phyloP scores from a whole-genome alignment of 2,113 vertebrate genomes.

The Eulemur rufifrons region DNA sequence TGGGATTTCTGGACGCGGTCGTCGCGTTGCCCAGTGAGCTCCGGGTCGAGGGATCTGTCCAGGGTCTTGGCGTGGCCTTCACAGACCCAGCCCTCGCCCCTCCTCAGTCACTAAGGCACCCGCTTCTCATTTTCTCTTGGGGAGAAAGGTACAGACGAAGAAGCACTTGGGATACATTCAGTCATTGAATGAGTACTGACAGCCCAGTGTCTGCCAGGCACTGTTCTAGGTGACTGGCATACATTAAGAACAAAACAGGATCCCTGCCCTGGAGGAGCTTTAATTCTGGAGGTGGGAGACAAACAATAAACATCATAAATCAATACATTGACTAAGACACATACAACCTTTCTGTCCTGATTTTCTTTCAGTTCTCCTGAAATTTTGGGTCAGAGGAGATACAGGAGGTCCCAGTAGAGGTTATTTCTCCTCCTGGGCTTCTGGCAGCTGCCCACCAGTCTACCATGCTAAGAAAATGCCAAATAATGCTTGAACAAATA shows the following conservation, averaged over 20 bases:
- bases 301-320: neutral
- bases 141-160: neutral
- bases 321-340: neutral
- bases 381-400: neutral
- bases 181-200: neutral
- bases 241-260: neutral
- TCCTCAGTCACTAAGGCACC: neutral
- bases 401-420: neutral
- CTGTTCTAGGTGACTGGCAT: neutral
- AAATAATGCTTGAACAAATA: neutral
- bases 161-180: neutral
- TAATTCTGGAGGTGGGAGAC: neutral
- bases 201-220: neutral
- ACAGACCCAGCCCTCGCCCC: accelerated
- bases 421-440: neutral
- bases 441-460: neutral
- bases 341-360: neutral
- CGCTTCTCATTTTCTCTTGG: neutral
- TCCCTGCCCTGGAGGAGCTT: neutral
- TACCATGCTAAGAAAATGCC: slow-evolving; percentile 25
- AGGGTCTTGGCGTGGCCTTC: accelerated
- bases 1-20: accelerated
- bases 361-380: neutral
- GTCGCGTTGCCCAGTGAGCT: accelerated
- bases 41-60: neutral